A percentile compares a stretch with the other conserved stretches of the same genome.
Conservation (phyloP, 2,797 vertebrate species). For the Hemitrygon akajei region DNA sequence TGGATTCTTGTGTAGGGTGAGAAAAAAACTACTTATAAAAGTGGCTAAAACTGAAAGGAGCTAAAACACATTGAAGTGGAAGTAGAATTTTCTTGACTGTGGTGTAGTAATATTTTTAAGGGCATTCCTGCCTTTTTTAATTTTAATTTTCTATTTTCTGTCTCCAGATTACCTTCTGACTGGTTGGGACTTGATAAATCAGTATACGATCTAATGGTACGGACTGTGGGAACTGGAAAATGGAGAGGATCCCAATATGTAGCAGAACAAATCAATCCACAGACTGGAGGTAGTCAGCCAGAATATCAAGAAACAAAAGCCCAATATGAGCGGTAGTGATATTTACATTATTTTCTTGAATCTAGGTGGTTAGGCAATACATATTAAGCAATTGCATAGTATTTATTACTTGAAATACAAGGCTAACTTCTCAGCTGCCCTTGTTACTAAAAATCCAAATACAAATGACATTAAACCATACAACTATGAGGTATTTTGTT, state of each 20-base stretch:
- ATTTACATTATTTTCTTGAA: conserved; percentile 33
- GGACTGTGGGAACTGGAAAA: conserved; percentile 69
- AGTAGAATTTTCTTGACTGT: not conserved
- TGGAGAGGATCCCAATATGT: conserved; percentile 53
- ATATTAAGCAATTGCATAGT: not conserved
- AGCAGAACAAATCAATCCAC: conserved; percentile 39
- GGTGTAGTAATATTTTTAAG: not conserved
- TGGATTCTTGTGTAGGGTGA: not conserved
- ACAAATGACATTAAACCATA: not conserved
- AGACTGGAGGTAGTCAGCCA: conserved; percentile 30
- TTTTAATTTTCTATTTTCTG: conserved; percentile 4
- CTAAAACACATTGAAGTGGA: not conserved
- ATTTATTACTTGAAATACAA: not conserved
- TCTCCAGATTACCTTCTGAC: conserved; percentile 74
- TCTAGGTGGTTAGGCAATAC: not conserved
- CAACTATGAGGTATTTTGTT: not conserved
- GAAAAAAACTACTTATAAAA: not conserved
- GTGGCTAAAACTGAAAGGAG: not conserved
- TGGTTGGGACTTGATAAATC: conserved; percentile 86
- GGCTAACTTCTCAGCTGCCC: not conserved
- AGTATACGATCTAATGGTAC: conserved; percentile 75
- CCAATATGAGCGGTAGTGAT: conserved; percentile 31
- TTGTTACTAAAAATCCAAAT: not conserved
- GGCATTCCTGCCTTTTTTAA: not conserved
- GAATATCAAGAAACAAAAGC: conserved; percentile 22